These are phyloP conservation scores for Motacilla tschutschensis DNA, from an alignment of 2,113 vertebrate genomes.

Conservation along the genomic window DNA sequence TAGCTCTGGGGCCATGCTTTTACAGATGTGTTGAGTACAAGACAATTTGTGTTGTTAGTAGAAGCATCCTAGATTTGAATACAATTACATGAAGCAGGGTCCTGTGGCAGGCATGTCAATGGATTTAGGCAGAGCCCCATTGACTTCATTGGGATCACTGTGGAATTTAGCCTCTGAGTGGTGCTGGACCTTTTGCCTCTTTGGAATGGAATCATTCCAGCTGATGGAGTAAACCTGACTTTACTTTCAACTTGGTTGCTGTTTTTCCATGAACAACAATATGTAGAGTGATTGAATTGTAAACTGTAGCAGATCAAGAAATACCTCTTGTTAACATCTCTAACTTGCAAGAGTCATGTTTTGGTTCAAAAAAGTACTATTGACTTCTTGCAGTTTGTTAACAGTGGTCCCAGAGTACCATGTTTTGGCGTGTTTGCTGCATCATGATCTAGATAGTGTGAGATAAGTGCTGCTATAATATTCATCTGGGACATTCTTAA, in stretches of 20 bases:
- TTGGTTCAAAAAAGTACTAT: not conserved
- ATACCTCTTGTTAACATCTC: not conserved
- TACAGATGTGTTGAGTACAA: not conserved
- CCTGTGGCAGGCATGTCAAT: fast-evolving
- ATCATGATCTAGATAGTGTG: not conserved
- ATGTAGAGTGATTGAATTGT: not conserved
- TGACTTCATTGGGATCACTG: conserved; percentile 51
- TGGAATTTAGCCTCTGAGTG: not conserved
- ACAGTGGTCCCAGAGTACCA: not conserved
- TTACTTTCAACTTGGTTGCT: not conserved
- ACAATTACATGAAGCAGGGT: fast-evolving
- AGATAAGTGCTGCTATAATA: not conserved
- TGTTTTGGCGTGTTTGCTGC: not conserved
- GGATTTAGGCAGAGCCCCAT: not conserved
- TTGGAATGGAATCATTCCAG: not conserved
- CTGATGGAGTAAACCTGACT: not conserved
- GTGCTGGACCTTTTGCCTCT: not conserved
- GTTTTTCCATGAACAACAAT: not conserved
- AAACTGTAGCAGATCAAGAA: not conserved
- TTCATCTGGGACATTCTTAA: not conserved
- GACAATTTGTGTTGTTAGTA: not conserved
- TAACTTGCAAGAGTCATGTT: not conserved
- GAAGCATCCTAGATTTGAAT: not conserved
- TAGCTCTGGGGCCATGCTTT: not conserved
- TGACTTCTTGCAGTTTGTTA: conserved; percentile 4